Percentiles rank a stretch among this genome's conserved stretches.
Evolutionary conservation across 2,888 invertebrate species (phyloP).

Genomic region (Toxonevra muliebris): DNA sequence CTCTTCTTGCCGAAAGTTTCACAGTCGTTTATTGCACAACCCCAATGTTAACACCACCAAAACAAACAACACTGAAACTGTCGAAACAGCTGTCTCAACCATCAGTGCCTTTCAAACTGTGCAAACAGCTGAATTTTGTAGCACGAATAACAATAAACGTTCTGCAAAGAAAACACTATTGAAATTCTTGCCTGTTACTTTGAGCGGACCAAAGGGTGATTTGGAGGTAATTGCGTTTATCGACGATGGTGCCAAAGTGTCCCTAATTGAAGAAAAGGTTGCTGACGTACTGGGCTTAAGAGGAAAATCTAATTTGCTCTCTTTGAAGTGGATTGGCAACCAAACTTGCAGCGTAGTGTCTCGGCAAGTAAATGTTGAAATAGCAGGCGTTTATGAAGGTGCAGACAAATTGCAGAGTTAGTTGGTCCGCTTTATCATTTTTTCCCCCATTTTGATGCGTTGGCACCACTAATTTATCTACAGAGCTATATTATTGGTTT

Average conservation of each 20-base stretch:
- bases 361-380: no score
- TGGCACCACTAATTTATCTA: no score
- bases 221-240: constrained; percentile 4
- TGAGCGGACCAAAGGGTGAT: background rate
- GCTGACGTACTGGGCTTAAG: constrained; percentile 20
- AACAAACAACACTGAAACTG: no score
- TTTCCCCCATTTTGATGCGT: no score
- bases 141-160: constrained; percentile 7
- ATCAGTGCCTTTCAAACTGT: no score
- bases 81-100: background rate
- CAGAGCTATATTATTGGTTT: no score
- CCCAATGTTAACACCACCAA: background rate
- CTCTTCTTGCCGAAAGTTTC: no score
- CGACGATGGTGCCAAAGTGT: constrained; percentile 14
- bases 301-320: constrained; percentile 8
- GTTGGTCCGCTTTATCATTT: no score
- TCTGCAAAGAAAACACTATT: background rate
- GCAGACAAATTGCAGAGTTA: no score
- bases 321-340: constrained; percentile 13
- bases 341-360: constrained; percentile 7
- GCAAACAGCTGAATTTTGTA: no score
- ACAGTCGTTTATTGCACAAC: constrained; percentile 8
- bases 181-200: constrained; percentile 5
- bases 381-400: no score
- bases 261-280: constrained; percentile 16